Evolutionary conservation across 2,113 vertebrate genomes (phyloP).

Genomic region (Macquaria ambigua): DNA sequence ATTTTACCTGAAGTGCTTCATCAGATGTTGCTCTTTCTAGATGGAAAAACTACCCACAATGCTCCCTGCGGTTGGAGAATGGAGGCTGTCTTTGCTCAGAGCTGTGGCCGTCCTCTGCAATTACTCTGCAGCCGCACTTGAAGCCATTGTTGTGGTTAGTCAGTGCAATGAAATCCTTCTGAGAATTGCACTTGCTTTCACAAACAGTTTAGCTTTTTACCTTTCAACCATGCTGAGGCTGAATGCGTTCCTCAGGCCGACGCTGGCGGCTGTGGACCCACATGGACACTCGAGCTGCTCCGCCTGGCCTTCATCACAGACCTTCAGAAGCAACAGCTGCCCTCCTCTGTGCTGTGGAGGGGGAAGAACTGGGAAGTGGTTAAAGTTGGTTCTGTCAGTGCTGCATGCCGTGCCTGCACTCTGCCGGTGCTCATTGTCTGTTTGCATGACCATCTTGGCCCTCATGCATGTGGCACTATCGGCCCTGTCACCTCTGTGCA

Average conservation of each 20-base stretch:
- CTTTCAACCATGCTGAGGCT: slow-evolving; percentile 60
- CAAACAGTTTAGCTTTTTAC: slow-evolving; percentile 29
- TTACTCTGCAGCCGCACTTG: slow-evolving; percentile 39
- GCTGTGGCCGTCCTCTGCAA: background rate
- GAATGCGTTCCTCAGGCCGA: slow-evolving; percentile 46
- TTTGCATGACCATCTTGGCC: slow-evolving; percentile 8
- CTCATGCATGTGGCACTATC: slow-evolving; percentile 1
- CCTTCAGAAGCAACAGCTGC: slow-evolving; percentile 5
- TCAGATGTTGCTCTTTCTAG: background rate
- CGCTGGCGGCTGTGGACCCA: slow-evolving; percentile 18
- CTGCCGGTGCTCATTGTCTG: slow-evolving; percentile 11
- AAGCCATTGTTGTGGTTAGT: slow-evolving; percentile 30
- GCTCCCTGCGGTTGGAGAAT: background rate
- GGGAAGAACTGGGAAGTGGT: background rate
- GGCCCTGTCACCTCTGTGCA: slow-evolving; percentile 3
- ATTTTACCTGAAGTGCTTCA: slow-evolving; percentile 11
- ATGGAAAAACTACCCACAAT: slow-evolving; percentile 5
- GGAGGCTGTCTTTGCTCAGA: slow-evolving; percentile 19
- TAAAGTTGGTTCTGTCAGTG: background rate
- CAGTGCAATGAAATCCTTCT: slow-evolving; percentile 59
- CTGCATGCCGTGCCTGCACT: background rate
- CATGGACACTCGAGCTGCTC: background rate
- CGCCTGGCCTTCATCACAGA: slow-evolving; percentile 28
- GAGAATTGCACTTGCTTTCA: slow-evolving; percentile 48
- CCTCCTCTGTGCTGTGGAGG: background rate